Percentiles rank a stretch among this genome's conserved stretches.
Evolutionary conservation across 2,797 vertebrate genomes (phyloP).

Genomic region (Natrix natrix): DNA sequence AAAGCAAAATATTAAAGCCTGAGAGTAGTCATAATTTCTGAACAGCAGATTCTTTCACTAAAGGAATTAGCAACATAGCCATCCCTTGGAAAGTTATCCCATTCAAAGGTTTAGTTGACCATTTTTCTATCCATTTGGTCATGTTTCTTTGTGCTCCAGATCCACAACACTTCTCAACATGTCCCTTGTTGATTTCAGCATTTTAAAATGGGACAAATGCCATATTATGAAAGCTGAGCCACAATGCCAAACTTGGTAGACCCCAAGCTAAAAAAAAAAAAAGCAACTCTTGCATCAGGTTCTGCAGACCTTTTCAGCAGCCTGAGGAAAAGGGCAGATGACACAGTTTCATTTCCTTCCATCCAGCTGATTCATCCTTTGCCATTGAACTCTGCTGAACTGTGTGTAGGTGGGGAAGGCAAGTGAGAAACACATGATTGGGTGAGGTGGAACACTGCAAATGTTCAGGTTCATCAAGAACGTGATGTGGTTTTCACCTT

Average conservation of each 20-base stretch:
- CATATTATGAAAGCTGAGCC: not conserved
- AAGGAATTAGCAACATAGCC: not conserved
- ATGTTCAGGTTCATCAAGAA: not conserved
- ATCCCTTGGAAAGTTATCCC: not conserved
- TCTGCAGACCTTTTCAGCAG: conserved; percentile 8
- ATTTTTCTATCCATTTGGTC: not conserved
- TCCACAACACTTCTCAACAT: not conserved
- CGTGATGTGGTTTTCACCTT: not conserved
- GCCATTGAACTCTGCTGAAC: not conserved
- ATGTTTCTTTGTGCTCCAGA: not conserved
- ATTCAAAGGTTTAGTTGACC: not conserved
- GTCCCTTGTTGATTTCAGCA: not conserved
- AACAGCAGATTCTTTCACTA: not conserved
- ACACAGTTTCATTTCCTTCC: not conserved
- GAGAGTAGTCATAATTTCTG: not conserved
- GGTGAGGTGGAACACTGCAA: not conserved
- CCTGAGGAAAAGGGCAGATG: not conserved
- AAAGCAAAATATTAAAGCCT: not conserved
- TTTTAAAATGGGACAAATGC: not conserved
- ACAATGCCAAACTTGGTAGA: not conserved
- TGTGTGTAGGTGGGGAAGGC: not conserved
- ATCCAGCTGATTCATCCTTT: conserved; percentile 23
- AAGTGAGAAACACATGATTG: not conserved
- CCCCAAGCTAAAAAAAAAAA: not conserved
- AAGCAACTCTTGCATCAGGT: not conserved